phyloP scores from a whole-genome alignment of 2,113 vertebrate species.

The Bothrops jararaca region DNA sequence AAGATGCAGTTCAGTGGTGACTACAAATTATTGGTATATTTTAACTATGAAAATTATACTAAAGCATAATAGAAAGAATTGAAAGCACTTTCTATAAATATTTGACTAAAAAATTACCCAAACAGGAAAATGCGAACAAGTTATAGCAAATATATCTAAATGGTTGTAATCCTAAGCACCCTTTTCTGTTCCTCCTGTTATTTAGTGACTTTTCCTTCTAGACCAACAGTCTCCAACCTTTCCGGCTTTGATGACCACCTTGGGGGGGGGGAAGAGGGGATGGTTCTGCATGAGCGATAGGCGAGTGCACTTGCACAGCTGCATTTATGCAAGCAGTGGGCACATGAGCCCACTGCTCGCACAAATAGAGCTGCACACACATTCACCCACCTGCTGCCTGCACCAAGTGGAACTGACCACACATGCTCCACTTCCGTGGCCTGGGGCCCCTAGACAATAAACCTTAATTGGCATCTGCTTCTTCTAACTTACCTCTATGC shows the following conservation, averaged over 20 bases:
- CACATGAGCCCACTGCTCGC: not conserved
- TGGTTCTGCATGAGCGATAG: not conserved
- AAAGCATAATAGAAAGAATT: no score
- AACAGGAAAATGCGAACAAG: not conserved
- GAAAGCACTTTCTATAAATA: not conserved
- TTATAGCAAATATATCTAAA: not conserved
- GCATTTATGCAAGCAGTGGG: not conserved
- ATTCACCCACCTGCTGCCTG: rapidly evolving
- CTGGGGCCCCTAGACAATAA: no score
- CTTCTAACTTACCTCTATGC: not conserved
- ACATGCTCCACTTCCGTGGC: no score
- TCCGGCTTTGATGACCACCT: no score
- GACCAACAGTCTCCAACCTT: no score
- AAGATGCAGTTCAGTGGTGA: not conserved
- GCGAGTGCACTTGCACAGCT: not conserved
- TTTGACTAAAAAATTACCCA: not conserved
- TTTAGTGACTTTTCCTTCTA: no score
- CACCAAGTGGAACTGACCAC: not conserved
- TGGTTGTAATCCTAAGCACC: not conserved
- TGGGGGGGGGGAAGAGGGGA: not conserved
- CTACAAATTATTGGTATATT: not conserved
- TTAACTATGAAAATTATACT: no score
- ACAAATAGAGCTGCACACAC: not conserved
- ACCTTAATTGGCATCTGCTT: not conserved
- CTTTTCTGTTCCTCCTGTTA: not conserved